Base-by-base conservation (phyloP, 2,888 invertebrate genomes). In the Latrodectus hesperus region DNA sequence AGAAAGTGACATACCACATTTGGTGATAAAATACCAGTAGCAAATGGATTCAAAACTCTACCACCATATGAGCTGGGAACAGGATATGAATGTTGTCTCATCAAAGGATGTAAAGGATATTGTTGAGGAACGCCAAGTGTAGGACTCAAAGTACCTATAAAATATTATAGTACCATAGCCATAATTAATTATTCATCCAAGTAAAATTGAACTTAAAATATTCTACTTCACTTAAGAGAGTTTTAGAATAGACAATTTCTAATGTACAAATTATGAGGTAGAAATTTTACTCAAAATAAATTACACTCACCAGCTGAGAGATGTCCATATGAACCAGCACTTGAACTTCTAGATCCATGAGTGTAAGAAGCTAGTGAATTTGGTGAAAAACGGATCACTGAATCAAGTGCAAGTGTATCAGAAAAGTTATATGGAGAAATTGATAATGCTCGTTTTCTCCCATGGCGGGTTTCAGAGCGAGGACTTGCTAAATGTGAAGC, bases 271-370 rank as follows among this genome's bases (percentile, higher is more conserved):
- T 10, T 55, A 14, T 14, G 12, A 55, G 55, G 55, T 55, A 55
- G 3, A 38, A 38, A 4, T 38, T 0, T 4, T 38, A 38, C 38
- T 38, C 38, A 38, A 38, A 38, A 38, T 38, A 38, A 38, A 38
- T 38, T 38, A 38, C 70, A 90, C 92, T 91, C 92, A 96, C 96
- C 97, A 90, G 98, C 98, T 90, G 98, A 98, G 90, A 99, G 94
- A 93, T 99, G 99, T 26, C 98, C 98, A 94, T 98, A 98, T 89
- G 98, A 98, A 72, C 98, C 98, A 9, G 97, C 96, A 53, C 96
- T 96, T 17, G 96, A 96, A 88, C 96, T 96, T 90, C 97, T 94
- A 0, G 97, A 97, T 22, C 97, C 96, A 91, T 95, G 96, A 90
- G 96, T 95, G 90, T 95, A 72, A 16, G 77, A 94, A 74, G 95